Base-by-base conservation (phyloP, 2,888 invertebrate species). In the Baronia brevicornis region DNA sequence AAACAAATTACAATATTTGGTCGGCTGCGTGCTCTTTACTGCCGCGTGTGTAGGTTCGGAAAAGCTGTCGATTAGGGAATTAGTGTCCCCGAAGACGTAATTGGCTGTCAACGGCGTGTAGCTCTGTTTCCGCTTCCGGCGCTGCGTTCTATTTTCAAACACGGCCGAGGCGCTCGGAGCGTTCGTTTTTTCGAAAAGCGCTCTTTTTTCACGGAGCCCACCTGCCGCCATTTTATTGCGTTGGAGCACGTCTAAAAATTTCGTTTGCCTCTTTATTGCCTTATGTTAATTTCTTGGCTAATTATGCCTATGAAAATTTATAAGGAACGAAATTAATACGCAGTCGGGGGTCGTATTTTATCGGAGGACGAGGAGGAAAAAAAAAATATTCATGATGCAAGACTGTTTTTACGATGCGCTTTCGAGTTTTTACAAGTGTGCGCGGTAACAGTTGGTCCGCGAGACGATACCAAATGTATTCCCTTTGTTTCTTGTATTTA, bases 221-320 rank as follows among this genome's bases (percentile, higher is more conserved):
- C 79, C 82, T 80, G 82, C 73, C 72, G 44, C 48, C 43, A 51
- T 57, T 72, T 72, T 73, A 77, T 68, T 60, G 54, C 67, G 40
- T 60, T 60, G 55, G 56, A 58, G 62, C 64, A 65, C 72, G 65
- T 73, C 74, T 73, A 80, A 80, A 74, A 79, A 73, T 80, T 80
- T 77, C 72, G 79, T 84, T 79, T 71, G 65, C 55, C 60, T 68
- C 67, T 84, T 82, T 82, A 82, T 80, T 63, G 65, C 69, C 61
- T 70, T 80, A 82, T 82, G 84, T 79, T 82, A 84, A 84, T 84
- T 82, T 73, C 73, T 73, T 74, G 79, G 65, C 67, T 84, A 84
- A 84, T 84, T 79, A 82, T 75, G 71, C 66, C 78, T 71, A 80
- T 75, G 82, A 79, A 80, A 79, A 79, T 82, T 60, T 79, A 82